Evolutionary conservation across 2,113 vertebrate species (phyloP).

Genomic region (Pluvialis apricaria): DNA sequence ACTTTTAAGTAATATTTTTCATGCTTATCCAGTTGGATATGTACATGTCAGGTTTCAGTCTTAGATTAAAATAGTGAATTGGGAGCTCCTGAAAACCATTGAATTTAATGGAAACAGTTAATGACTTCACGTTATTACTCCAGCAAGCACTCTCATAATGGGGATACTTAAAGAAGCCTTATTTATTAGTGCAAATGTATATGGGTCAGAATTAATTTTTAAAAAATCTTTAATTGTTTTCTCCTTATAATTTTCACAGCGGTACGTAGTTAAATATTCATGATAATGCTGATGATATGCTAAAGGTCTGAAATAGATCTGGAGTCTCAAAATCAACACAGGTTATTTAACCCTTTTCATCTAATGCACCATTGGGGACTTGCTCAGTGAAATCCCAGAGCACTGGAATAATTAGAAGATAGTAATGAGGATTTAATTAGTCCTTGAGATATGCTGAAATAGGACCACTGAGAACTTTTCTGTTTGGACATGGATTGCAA

Average conservation of each 20-base stretch:
- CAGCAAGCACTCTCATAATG: constrained; percentile 65
- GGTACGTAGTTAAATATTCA: constrained; percentile 78
- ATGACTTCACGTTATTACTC: constrained; percentile 68
- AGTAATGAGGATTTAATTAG: constrained; percentile 81
- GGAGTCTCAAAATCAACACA: constrained; percentile 71
- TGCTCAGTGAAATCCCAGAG: constrained; percentile 66
- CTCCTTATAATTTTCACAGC: constrained; percentile 78
- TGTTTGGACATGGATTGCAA: constrained; percentile 59
- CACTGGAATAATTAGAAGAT: constrained; percentile 77
- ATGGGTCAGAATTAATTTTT: constrained; percentile 81
- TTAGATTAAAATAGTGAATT: constrained; percentile 61
- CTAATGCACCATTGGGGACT: constrained; percentile 68
- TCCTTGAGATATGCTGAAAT: constrained; percentile 74
- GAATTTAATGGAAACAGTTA: constrained; percentile 71
- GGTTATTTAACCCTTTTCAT: constrained; percentile 80
- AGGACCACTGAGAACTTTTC: constrained; percentile 70
- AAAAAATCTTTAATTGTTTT: constrained; percentile 79
- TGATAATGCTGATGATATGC: constrained; percentile 74
- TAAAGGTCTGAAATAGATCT: constrained; percentile 71
- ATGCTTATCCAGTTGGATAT: neutral
- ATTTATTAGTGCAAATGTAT: constrained; percentile 80
- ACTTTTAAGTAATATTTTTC: neutral
- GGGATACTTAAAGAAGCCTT: constrained; percentile 72
- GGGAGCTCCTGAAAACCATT: constrained; percentile 64
- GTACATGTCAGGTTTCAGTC: constrained; percentile 20